These are phyloP conservation scores for Psylliodes chrysocephalus DNA, from an alignment of 2,888 invertebrate species.

Conservation along the genomic window DNA sequence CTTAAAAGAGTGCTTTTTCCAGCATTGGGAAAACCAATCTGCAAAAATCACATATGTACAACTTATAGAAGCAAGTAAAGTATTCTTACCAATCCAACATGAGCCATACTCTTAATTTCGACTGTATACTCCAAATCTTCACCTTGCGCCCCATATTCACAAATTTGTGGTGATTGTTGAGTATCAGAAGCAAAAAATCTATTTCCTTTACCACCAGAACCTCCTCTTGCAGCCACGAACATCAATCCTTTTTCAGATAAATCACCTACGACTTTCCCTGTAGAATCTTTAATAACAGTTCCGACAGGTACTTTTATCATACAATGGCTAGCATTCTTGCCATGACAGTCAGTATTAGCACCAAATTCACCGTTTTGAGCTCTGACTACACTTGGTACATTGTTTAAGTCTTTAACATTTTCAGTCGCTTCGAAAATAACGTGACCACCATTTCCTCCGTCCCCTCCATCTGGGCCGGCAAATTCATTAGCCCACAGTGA, in stretches of 20 bases:
- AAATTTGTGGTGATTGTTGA: conserved; percentile 82
- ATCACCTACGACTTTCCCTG: conserved; percentile 74
- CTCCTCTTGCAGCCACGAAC: conserved; percentile 95
- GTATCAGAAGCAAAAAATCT: conserved; percentile 85
- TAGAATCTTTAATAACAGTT: conserved; percentile 72
- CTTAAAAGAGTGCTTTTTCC: conserved; percentile 92
- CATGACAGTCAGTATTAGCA: conserved; percentile 78
- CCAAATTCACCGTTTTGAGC: conserved; percentile 82
- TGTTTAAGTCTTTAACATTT: conserved; percentile 76
- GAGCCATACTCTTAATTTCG: conserved; percentile 93
- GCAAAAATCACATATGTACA: conserved; percentile 43
- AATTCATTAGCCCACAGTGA: conserved; percentile 83
- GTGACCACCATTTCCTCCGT: conserved; percentile 96
- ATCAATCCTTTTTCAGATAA: conserved; percentile 74
- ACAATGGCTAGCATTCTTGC: conserved; percentile 80
- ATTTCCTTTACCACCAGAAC: conserved; percentile 96
- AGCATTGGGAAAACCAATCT: conserved; percentile 90
- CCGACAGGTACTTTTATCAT: conserved; percentile 85
- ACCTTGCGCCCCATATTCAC: conserved; percentile 88
- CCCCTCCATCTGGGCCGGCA: conserved; percentile 96
- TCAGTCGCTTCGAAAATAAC: conserved; percentile 82
- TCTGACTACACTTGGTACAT: conserved; percentile 69
- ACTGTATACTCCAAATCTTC: conserved; percentile 79
- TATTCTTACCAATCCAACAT: conserved; percentile 82
- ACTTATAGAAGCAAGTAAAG: not conserved